Conservation (phyloP, 2,113 vertebrate species). For the Delphinus delphis region DNA sequence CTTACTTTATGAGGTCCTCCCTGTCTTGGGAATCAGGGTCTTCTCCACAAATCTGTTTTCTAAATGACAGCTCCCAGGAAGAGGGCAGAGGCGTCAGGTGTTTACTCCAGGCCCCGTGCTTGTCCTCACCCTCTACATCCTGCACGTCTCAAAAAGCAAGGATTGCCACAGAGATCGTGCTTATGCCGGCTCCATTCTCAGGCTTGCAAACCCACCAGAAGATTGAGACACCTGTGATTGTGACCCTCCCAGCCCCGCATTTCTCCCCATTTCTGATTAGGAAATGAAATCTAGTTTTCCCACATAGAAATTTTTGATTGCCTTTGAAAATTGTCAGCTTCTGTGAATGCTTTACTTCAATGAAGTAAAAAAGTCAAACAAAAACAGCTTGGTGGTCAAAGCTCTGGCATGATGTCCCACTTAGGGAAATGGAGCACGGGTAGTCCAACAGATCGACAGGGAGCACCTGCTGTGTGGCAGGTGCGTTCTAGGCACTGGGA, state of each 20-base stretch:
- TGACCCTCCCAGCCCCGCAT: neutral
- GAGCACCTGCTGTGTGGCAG: neutral
- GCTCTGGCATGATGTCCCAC: neutral
- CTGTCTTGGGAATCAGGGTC: neutral
- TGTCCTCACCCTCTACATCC: neutral
- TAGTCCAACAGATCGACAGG: neutral
- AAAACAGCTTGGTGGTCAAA: neutral
- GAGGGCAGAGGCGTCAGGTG: neutral
- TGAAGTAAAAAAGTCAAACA: neutral
- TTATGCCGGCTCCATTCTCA: rapidly evolving
- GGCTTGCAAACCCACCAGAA: neutral
- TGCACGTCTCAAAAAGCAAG: neutral
- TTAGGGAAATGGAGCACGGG: neutral
- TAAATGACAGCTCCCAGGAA: neutral
- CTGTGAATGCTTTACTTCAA: neutral
- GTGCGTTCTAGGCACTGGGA: neutral
- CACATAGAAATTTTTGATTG: neutral
- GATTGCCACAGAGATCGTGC: neutral
- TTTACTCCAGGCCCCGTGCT: neutral
- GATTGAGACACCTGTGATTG: neutral
- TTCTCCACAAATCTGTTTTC: neutral
- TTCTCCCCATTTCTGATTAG: neutral
- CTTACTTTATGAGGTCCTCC: neutral
- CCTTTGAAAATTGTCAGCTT: neutral
- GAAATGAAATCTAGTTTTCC: neutral